Conservation (phyloP, 2,888 invertebrate genomes). For the Cataglyphis albicans region DNA sequence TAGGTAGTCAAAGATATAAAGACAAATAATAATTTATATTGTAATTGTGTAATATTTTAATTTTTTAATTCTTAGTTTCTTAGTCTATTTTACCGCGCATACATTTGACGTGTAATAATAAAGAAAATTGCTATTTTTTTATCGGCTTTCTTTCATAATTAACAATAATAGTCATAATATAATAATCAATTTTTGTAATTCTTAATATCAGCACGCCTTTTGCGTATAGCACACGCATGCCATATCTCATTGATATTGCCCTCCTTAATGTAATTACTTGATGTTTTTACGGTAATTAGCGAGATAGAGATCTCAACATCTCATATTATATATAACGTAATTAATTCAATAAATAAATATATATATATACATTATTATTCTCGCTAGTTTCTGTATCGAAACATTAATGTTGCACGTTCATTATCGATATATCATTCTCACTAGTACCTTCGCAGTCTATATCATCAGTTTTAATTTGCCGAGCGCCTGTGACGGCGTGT, state of each 20-base stretch:
- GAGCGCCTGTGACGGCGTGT: not conserved
- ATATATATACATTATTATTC: not conserved
- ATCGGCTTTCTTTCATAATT: not conserved
- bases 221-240: constrained; percentile 48
- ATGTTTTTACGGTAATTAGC: constrained; percentile 36
- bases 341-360: not conserved
- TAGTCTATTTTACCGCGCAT: not conserved
- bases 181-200: constrained; percentile 9
- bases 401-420: constrained; percentile 62
- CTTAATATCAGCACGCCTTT: constrained; percentile 25
- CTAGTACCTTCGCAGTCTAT: constrained; percentile 78
- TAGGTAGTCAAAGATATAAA: no score
- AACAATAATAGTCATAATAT: not conserved
- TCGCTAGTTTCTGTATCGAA: constrained; percentile 20
- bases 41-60: not conserved
- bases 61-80: not conserved
- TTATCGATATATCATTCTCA: constrained; percentile 66
- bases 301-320: not conserved
- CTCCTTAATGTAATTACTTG: constrained; percentile 16
- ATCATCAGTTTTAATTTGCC: constrained; percentile 40
- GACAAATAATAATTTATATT: not conserved
- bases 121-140: not conserved
- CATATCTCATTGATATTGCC: constrained; percentile 25
- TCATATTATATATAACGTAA: not conserved
- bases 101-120: not conserved